These are phyloP conservation scores for Proterorhinus semilunaris DNA, from an alignment of 2,113 vertebrate genomes.

Conservation along the genomic window DNA sequence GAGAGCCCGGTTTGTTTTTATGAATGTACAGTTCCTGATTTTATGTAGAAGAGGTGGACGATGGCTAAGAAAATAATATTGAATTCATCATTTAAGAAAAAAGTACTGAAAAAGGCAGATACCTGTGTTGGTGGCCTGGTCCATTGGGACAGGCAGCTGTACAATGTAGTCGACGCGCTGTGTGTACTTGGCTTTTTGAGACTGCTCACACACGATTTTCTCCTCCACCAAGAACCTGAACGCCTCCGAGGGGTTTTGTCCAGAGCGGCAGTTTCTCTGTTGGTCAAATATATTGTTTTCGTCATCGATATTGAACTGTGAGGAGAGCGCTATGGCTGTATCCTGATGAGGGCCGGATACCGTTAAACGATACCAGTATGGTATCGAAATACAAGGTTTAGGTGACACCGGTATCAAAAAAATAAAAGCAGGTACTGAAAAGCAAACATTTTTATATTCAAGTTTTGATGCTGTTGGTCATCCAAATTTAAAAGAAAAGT, in stretches of 20 bases:
- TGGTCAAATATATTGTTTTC: neutral
- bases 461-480: too few relatives aligned
- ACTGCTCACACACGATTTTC: conserved; percentile 94
- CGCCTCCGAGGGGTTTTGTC: conserved; percentile 92
- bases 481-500: too few relatives aligned
- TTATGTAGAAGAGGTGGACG: too few relatives aligned
- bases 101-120: neutral
- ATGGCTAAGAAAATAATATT: neutral
- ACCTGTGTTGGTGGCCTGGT: conserved; percentile 94
- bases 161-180: conserved; percentile 97
- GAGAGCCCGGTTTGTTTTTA: too few relatives aligned
- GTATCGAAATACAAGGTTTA: neutral
- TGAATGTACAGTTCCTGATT: too few relatives aligned
- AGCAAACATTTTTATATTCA: too few relatives aligned
- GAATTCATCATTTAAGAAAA: neutral
- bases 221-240: conserved; percentile 98
- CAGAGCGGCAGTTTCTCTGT: conserved; percentile 96
- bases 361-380: too few relatives aligned
- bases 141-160: conserved; percentile 96
- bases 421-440: too few relatives aligned
- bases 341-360: neutral
- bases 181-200: conserved; percentile 97
- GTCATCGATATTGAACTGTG: neutral
- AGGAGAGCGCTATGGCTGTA: neutral
- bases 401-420: too few relatives aligned